Evolutionary conservation across 2,797 vertebrate genomes (phyloP), one percentile per base, ranked within the genome.

Genomic region (Acanthurus tractus): DNA sequence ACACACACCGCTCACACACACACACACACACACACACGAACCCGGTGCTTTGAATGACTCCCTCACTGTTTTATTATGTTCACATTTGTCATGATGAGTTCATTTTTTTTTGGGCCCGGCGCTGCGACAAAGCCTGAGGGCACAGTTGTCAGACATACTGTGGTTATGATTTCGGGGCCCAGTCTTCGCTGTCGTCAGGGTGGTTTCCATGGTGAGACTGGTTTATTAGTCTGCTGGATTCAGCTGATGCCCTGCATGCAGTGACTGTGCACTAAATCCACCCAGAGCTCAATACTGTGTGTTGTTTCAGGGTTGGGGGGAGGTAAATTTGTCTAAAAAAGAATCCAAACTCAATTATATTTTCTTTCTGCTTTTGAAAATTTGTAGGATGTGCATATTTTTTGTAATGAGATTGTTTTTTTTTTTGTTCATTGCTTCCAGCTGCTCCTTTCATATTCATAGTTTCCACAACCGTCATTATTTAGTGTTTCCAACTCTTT

Each of bases 121-220:
- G 3, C 65, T 1, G 49, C n/a, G 62, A 80, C 53, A 76, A 53
- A 80, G 72, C 81, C 78, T 52, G n/a, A 45, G 42, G 81, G 54
- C 62, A 52, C 67, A 36, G 56, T 72, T 52, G n/a, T 48, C 70
- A 80, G 73, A 54, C 66, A 42, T 15, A 34, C 38, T 70, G 79
- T 34, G 56, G 49, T 76, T 70, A 4, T 76, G 48, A 82, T 77
- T 77, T 54, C 57, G 34, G 29, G 77, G 55, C 48, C 44, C 20
- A 7, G 69, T 63, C 40, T 54, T 50, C 49, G 40, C 61, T 64
- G 58, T 48, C 38, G 49, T 64, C 42, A 55, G 42, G 48, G 45
- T 11, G 50, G 74, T 87, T 83, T 77, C 78, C 73, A 81, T 68
- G 68, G 63, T 70, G 75, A 78, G 68, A 62, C 23, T 11, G 15